Percentiles rank a stretch among this genome's conserved stretches.
Evolutionary conservation across 2,797 vertebrate genomes (phyloP).

Genomic region (Onychomys leucogaster): DNA sequence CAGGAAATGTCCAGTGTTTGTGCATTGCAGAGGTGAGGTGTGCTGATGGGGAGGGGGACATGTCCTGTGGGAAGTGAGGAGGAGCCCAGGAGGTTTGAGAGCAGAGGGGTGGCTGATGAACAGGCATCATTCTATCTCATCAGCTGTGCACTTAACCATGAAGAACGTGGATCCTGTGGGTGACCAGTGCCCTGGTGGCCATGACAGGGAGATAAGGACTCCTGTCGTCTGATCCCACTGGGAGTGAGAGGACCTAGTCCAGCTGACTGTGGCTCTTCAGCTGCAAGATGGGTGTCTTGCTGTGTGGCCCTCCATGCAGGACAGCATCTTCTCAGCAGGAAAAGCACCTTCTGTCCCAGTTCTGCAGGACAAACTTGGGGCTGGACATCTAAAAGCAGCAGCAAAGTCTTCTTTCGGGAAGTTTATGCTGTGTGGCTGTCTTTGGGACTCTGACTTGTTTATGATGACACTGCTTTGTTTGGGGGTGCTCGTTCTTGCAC

Average conservation of each 20-base stretch:
- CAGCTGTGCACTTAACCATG: background rate
- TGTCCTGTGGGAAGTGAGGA: background rate
- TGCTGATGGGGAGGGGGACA: background rate
- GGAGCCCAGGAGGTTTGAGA: background rate
- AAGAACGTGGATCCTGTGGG: background rate
- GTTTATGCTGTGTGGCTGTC: background rate
- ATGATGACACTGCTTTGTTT: background rate
- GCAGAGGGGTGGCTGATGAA: background rate
- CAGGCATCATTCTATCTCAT: accelerated
- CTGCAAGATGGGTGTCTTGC: background rate
- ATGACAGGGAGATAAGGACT: background rate
- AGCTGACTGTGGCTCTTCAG: background rate
- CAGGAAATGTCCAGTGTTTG: background rate
- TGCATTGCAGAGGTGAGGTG: background rate
- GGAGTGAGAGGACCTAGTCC: background rate
- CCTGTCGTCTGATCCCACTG: background rate
- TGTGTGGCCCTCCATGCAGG: background rate
- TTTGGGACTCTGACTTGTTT: background rate
- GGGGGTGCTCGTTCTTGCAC: background rate
- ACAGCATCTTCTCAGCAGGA: background rate
- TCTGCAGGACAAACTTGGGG: background rate
- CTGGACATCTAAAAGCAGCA: background rate
- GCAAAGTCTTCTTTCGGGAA: background rate
- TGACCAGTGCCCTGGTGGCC: background rate
- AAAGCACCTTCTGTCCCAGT: background rate